Evolutionary conservation across 2,888 invertebrate genomes (phyloP).

Genomic region (Keiferia lycopersicella): DNA sequence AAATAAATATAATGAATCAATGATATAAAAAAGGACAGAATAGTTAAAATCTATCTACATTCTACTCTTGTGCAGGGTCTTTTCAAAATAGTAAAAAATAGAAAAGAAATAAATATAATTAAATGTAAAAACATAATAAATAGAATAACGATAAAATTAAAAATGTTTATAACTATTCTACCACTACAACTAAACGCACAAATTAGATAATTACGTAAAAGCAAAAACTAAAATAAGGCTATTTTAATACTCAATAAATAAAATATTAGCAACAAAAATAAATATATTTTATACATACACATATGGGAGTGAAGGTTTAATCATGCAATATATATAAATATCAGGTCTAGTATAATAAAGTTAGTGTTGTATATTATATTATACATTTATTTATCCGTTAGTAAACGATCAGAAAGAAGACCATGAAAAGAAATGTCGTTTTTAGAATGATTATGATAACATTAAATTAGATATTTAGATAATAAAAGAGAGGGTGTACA

Average conservation of each 20-base stretch:
- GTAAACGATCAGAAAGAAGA: constrained; percentile 18
- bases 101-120: neutral
- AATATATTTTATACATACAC: neutral
- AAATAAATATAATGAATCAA: too few relatives aligned
- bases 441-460: neutral
- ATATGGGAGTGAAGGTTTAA: neutral
- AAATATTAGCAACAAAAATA: neutral
- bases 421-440: neutral
- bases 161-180: neutral
- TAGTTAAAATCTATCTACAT: too few relatives aligned
- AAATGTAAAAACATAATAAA: too few relatives aligned
- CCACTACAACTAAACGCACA: constrained; percentile 1
- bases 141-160: too few relatives aligned
- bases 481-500: neutral
- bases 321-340: neutral
- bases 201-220: neutral
- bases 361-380: constrained; percentile 10
- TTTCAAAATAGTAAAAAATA: neutral
- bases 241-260: neutral
- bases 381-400: constrained; percentile 26
- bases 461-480: neutral
- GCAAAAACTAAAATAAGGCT: constrained; percentile 4
- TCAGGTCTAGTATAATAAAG: neutral
- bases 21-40: too few relatives aligned
- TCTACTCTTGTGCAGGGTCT: too few relatives aligned